Evolutionary conservation across 2,113 vertebrate genomes (phyloP), one percentile per base, ranked within the genome.

Genomic region (Atlantisia rogersi): DNA sequence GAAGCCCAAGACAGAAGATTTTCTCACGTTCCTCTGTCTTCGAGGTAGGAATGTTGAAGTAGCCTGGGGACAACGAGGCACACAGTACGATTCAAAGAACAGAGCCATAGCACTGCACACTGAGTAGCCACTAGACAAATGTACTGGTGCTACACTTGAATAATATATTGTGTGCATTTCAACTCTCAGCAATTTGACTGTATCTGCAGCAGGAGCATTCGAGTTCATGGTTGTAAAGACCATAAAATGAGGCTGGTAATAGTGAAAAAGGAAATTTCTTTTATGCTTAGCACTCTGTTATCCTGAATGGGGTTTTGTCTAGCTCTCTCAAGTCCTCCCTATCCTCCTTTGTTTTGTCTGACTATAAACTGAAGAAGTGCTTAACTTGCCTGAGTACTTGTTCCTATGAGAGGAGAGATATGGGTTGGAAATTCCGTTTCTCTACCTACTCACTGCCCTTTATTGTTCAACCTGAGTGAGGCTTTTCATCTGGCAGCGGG

Each of bases 1-100:
- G 98, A 99, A 99, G 97, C 99, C 99, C 97, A 99, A 99, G 98
- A 99, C 99, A 29, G 99, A 99, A 98, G 99, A 99, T 98, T 99
- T 99, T 97, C 99, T 99, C 96, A 99, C 99, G 77, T 99, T 99
- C 98, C 99, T 99, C 98, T 99, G 99, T 98, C 99, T 99, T 97
- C 98, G 99, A 99, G 99, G 99, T 99, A 98, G 95, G 98, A 86
- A 28, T 69, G 17, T 35, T 0, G 1, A 44, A 37, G 35, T 53
- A 52, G 29, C 19, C 3, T 10, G 4, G 37, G 29, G 64, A 11
- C 48, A 48, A 11, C 17, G 17, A 46, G 44, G 44, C 48, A 48
- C 28, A 32, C 18, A 10, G 40, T 37, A 35, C 87, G 7, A 9
- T 44, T 52, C 35, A 13, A 50, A 46, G 68, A 32, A 24, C 0